Conservation (phyloP, 2,888 invertebrate species). For the Thymelicus acteon region DNA sequence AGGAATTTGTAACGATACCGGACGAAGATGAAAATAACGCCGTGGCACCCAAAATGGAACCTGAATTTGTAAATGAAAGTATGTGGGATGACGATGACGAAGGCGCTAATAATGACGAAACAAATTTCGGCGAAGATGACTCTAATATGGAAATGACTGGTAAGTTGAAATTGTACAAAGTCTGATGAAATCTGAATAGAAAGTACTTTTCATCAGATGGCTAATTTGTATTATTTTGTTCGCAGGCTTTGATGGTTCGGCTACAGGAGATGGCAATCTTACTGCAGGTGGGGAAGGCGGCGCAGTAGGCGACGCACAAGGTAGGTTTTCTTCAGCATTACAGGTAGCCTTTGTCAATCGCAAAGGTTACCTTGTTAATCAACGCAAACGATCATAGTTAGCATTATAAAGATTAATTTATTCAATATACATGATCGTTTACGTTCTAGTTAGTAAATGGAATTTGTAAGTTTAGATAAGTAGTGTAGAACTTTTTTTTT, state of each 20-base stretch:
- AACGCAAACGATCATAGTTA: constrained; percentile 48
- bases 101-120: constrained; percentile 86
- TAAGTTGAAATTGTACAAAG: constrained; percentile 47
- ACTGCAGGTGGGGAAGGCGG: constrained; percentile 81
- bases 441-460: constrained; percentile 61
- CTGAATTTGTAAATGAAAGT: constrained; percentile 87
- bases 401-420: background rate
- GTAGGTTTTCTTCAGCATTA: constrained; percentile 72
- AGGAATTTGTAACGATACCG: constrained; percentile 82
- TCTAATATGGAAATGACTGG: constrained; percentile 87
- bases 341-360: constrained; percentile 43
- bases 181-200: background rate
- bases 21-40: constrained; percentile 83
- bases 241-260: constrained; percentile 79
- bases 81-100: constrained; percentile 86
- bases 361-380: constrained; percentile 38
- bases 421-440: constrained; percentile 45
- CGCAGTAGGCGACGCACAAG: constrained; percentile 84
- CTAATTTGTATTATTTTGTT: constrained; percentile 5
- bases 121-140: constrained; percentile 87
- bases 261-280: constrained; percentile 80
- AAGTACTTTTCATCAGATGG: background rate
- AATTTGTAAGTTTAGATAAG: constrained; percentile 72
- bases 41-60: constrained; percentile 88
- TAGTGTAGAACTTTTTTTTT: constrained; percentile 36